Evolutionary conservation across 2,113 vertebrate genomes (phyloP), one percentile per base, ranked within the genome.

Genomic region (Todiramphus saurophagus): DNA sequence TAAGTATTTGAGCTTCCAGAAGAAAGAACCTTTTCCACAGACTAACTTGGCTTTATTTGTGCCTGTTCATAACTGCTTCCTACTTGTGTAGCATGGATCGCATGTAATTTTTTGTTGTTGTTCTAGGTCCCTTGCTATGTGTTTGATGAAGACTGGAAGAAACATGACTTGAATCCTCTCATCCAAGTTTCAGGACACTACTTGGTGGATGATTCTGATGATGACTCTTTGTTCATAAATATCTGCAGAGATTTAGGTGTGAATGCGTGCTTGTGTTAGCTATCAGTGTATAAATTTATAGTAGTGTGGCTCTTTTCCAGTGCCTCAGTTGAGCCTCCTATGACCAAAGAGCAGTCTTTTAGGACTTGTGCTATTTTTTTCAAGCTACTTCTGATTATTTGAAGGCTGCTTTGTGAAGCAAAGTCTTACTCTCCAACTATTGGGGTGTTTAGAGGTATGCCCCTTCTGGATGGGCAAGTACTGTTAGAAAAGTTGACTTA

Each of bases 121-220:
- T 90, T 86, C 10, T 88, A 99, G 99, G 99, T 99, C 37, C 99
- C 99, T 1, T 99, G 99, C 95, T 99, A 99, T 5, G 97, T 95
- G 6, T 99, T 99, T 50, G 99, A 99, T 94, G 30, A 74, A 3
- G 98, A 98, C 62, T 76, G 96, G 8, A 98, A 98, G 97, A 99
- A 99, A 91, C 99, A 99, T 60, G 99, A 99, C 95, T 97, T 99
- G 86, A 99, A 87, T 94, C 99, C 99, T 7, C 97, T 99, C 67
- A 99, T 99, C 97, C 98, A 98, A 97, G 78, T 97, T 37, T 98
- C 95, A 2, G 98, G 98, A 3, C 98, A 98, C 7, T 99, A 99
- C 84, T 96, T 99, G 97, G 99, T 99, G 79, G 99, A 99, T 21
- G 99, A 99, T 87, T 98, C 98, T 0, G 99, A 99, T 59, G 98